Evolutionary conservation across 2,113 vertebrate species (phyloP), one percentile per base, ranked within the genome.

Genomic region (Cygnus atratus): DNA sequence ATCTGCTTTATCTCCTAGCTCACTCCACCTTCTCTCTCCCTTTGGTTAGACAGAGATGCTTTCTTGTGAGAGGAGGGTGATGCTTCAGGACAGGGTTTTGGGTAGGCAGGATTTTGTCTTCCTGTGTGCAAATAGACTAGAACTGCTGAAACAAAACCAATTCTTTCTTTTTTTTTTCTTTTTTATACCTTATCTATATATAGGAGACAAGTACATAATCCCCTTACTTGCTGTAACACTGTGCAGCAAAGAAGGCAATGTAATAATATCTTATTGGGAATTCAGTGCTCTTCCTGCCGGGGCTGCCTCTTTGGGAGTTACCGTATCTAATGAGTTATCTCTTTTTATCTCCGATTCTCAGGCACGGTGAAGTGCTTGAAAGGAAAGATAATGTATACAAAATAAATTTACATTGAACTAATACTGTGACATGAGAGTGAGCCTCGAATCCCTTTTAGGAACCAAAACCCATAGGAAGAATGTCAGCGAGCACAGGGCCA

Each of bases 161-260:
- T 66, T 55, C 1, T 17, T 73, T 65, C 31, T 11, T 52, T 67
- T 20, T 28, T 16, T 35, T 21, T 9, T 11, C 31, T 52, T 83
- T 68, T n/a, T 21, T 25, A 18, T 28, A 76, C 82, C 65, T 67
- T 65, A 18, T 93, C 55, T 90, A 54, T 93, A 81, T 95, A 92
- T 83, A 65, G 46, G 46, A 96, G 88, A 86, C 82, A 94, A 93
- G 90, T 55, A 86, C 79, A 81, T 97, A 96, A 97, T 97, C 93
- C 93, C 83, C 85, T 92, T 96, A 92, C 95, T 97, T 96, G 93
- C 67, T 54, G 25, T 55, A 86, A 94, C 91, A 70, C 39, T 52
- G 43, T 79, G 75, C 82, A 91, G 84, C 88, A 94, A 94, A 96
- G 93, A 86, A 94, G 83, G 85, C 95, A 96, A 97, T 96, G 95